Percentiles rank a stretch among this genome's conserved stretches.
These are phyloP conservation scores for Sitobion miscanthi DNA, from an alignment of 1,140 invertebrate species.

Conservation along the genomic window DNA sequence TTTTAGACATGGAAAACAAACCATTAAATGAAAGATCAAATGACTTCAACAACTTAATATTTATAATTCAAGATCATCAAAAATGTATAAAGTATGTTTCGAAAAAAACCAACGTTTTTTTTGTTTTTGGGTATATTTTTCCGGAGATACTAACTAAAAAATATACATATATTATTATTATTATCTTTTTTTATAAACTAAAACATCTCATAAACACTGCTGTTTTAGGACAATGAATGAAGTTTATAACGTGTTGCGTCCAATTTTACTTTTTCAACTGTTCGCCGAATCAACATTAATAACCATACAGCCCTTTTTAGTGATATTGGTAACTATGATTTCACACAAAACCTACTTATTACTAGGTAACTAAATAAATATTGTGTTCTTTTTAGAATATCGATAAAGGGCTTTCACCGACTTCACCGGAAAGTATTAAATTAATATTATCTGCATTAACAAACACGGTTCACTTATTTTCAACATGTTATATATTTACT, in stretches of 20 bases:
- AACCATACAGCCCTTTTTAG: background rate
- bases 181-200: background rate
- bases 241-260: background rate
- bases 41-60: background rate
- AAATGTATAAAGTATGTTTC: background rate
- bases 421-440: conserved; percentile 2
- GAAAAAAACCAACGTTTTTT: no score
- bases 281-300: background rate
- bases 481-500: background rate
- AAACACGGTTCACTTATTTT: background rate
- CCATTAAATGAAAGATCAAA: background rate
- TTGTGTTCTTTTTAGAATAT: background rate
- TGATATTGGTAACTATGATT: background rate
- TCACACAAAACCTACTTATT: background rate
- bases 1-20: background rate
- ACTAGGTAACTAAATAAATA: background rate
- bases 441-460: background rate
- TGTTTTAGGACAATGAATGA: background rate
- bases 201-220: background rate
- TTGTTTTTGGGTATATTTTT: no score
- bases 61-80: conserved; percentile 18
- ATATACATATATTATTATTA: no score
- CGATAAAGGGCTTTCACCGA: background rate
- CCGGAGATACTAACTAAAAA: background rate
- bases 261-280: conserved; percentile 11